phyloP scores from a whole-genome alignment of 1,140 invertebrate species.

The Helicoverpa armigera region DNA sequence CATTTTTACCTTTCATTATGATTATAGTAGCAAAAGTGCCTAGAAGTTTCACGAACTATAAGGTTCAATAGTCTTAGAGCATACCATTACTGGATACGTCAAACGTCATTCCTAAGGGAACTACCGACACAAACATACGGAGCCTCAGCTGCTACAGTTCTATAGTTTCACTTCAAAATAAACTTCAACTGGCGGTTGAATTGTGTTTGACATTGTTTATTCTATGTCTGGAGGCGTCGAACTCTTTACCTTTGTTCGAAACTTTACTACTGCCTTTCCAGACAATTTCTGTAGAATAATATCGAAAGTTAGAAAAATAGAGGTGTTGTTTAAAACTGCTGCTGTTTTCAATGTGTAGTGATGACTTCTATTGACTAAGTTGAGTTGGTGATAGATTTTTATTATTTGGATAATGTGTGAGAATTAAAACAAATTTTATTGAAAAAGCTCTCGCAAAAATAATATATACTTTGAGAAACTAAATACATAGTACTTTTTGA shows the following conservation, averaged over 20 bases:
- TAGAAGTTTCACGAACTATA: too few relatives aligned
- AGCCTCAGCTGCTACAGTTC: conserved; percentile 32
- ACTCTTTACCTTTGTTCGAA: conserved; percentile 54
- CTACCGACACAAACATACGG: background rate
- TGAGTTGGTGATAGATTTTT: background rate
- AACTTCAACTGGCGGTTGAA: conserved; percentile 60
- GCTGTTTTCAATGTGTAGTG: background rate
- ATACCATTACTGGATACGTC: background rate
- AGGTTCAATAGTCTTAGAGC: too few relatives aligned
- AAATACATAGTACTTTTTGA: too few relatives aligned
- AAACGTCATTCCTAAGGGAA: background rate
- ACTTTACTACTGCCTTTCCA: conserved; percentile 54
- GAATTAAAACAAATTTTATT: too few relatives aligned
- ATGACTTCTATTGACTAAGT: background rate
- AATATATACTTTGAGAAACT: too few relatives aligned
- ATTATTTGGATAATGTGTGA: too few relatives aligned
- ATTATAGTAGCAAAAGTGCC: background rate
- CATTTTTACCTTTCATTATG: too few relatives aligned
- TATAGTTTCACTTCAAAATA: conserved; percentile 42
- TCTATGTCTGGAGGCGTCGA: conserved; percentile 59
- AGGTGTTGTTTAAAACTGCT: background rate
- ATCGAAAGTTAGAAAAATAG: conserved; percentile 32
- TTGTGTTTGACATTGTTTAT: conserved; percentile 64
- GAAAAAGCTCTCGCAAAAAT: too few relatives aligned
- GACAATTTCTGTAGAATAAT: conserved; percentile 46